These are phyloP conservation scores for Arnoldichthys spilopterus DNA, from an alignment of 2,797 vertebrate genomes.

Conservation along the genomic window DNA sequence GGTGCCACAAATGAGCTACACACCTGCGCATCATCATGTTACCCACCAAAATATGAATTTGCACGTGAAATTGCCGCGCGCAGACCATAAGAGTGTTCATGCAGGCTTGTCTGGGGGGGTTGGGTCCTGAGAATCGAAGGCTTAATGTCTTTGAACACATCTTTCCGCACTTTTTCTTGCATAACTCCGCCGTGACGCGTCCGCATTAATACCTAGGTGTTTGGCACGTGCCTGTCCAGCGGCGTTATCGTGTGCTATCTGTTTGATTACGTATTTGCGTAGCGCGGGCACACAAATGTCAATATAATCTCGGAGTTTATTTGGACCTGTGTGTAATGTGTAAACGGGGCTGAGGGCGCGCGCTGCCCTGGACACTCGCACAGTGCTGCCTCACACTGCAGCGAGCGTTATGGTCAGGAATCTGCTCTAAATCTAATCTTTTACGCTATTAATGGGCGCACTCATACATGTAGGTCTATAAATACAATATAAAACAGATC, in stretches of 20 bases:
- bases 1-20: conserved; percentile 51
- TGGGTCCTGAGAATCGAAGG: neutral
- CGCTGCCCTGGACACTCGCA: neutral
- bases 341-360: conserved; percentile 66
- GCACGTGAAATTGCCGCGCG: neutral
- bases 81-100: too few species aligned
- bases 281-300: conserved; percentile 58
- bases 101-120: too few species aligned
- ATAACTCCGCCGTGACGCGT: conserved; percentile 7
- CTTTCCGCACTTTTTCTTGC: neutral
- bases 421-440: neutral
- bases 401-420: neutral
- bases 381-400: neutral
- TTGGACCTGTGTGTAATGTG: conserved; percentile 63
- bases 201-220: conserved; percentile 37
- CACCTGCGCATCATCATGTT: neutral
- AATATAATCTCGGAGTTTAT: conserved; percentile 56
- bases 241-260: conserved; percentile 72
- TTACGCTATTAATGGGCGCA: neutral
- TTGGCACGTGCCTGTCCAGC: conserved; percentile 46
- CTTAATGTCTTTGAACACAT: neutral
- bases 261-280: conserved; percentile 82
- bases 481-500: neutral
- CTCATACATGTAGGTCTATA: neutral
- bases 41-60: neutral